These are phyloP conservation scores for Saccopteryx bilineata DNA, from an alignment of 2,113 vertebrate species.

Conservation along the genomic window DNA sequence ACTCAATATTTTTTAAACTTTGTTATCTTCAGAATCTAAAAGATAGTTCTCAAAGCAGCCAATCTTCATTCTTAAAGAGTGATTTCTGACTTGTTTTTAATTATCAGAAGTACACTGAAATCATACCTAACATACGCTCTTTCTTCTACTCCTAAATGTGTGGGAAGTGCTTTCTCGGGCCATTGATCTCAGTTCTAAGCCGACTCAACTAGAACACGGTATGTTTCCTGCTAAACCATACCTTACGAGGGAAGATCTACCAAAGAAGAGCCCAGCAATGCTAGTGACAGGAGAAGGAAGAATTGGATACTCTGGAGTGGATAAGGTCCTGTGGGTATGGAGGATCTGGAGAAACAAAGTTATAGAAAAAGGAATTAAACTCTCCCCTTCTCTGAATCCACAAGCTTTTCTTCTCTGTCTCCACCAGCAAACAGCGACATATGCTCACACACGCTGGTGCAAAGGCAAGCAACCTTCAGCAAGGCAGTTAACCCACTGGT, in stretches of 20 bases:
- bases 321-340: not conserved
- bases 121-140: not conserved
- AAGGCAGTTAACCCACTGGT: not conserved
- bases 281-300: not conserved
- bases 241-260: not conserved
- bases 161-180: too few species aligned
- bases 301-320: not conserved
- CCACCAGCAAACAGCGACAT: not conserved
- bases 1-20: not conserved
- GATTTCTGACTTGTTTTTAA: constrained; percentile 19
- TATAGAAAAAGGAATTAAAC: not conserved
- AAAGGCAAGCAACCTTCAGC: not conserved
- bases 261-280: not conserved
- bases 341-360: not conserved
- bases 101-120: not conserved
- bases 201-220: not conserved
- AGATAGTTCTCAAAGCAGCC: not conserved
- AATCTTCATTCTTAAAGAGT: not conserved
- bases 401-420: not conserved
- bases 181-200: not conserved
- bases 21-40: constrained; percentile 41
- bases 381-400: not conserved
- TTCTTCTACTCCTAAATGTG: not conserved
- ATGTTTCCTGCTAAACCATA: constrained; percentile 34
- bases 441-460: not conserved